Conservation (phyloP, 2,797 vertebrate genomes). For the Rhyacichthys aspro region DNA sequence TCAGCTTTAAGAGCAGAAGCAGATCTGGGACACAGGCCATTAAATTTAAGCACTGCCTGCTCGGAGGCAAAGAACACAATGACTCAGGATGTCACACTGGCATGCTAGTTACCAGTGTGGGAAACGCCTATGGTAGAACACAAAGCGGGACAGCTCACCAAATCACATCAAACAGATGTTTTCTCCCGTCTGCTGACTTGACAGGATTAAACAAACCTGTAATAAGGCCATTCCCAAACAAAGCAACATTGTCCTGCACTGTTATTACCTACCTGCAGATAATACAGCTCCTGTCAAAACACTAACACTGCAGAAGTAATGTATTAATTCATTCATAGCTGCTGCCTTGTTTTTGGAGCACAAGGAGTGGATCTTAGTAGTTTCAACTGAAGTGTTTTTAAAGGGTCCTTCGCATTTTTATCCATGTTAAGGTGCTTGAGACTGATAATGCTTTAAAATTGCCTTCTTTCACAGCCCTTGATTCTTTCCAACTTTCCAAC, state of each 20-base stretch:
- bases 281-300: slow-evolving; percentile 33
- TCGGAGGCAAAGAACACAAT: slow-evolving; percentile 73
- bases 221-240: slow-evolving; percentile 61
- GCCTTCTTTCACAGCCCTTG: no score
- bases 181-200: slow-evolving; percentile 57
- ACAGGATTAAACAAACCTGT: slow-evolving; percentile 66
- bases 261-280: slow-evolving; percentile 61
- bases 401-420: no score
- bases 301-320: slow-evolving; percentile 12
- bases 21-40: slow-evolving; percentile 71
- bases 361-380: no score
- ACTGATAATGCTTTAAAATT: no score
- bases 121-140: slow-evolving; percentile 60
- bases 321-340: slow-evolving; percentile 17
- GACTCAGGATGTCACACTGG: slow-evolving; percentile 79
- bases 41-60: slow-evolving; percentile 79
- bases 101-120: slow-evolving; percentile 67
- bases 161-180: slow-evolving; percentile 74
- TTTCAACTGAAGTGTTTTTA: no score
- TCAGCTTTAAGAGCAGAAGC: slow-evolving; percentile 67
- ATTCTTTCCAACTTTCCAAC: no score
- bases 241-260: slow-evolving; percentile 32
- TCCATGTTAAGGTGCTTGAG: no score
- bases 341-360: slow-evolving; percentile 19
- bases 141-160: slow-evolving; percentile 59